Conservation (phyloP, 2,888 invertebrate genomes). For the Odontocolon sp. region DNA sequence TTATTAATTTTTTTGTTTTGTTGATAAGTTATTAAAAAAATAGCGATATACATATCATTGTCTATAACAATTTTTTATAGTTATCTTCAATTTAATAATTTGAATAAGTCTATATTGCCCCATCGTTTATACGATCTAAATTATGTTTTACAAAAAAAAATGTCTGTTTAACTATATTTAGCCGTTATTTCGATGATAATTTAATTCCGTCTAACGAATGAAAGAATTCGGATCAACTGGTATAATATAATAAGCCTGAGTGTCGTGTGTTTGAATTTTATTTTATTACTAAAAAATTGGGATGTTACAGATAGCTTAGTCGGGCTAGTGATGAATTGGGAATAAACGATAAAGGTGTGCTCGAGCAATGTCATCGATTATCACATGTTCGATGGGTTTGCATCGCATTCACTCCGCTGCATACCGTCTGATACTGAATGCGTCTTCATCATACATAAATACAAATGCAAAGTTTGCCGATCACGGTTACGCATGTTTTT, state of each 20-base stretch:
- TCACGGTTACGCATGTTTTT: conserved; percentile 5
- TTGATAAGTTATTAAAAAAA: too few relatives aligned
- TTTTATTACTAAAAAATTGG: conserved; percentile 72
- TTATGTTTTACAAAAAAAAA: too few relatives aligned
- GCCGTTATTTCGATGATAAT: too few relatives aligned
- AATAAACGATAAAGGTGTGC: conserved; percentile 72
- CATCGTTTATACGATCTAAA: too few relatives aligned
- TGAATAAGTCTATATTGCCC: too few relatives aligned
- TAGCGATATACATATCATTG: too few relatives aligned
- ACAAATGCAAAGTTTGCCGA: conserved; percentile 42
- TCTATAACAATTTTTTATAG: too few relatives aligned
- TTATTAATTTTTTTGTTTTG: too few relatives aligned
- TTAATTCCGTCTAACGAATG: too few relatives aligned
- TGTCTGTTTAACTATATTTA: too few relatives aligned
- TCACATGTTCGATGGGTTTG: conserved; percentile 72
- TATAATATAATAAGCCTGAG: not conserved
- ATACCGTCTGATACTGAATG: conserved; percentile 40
- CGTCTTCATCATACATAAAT: conserved; percentile 47
- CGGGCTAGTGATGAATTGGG: conserved; percentile 67
- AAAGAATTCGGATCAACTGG: not conserved
- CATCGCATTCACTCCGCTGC: conserved; percentile 35
- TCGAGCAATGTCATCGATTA: conserved; percentile 73
- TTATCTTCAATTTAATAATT: too few relatives aligned
- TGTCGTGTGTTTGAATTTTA: conserved; percentile 64
- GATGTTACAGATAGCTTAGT: conserved; percentile 67